Base-by-base conservation (phyloP, 2,797 vertebrate genomes). In the Falco rusticolus region DNA sequence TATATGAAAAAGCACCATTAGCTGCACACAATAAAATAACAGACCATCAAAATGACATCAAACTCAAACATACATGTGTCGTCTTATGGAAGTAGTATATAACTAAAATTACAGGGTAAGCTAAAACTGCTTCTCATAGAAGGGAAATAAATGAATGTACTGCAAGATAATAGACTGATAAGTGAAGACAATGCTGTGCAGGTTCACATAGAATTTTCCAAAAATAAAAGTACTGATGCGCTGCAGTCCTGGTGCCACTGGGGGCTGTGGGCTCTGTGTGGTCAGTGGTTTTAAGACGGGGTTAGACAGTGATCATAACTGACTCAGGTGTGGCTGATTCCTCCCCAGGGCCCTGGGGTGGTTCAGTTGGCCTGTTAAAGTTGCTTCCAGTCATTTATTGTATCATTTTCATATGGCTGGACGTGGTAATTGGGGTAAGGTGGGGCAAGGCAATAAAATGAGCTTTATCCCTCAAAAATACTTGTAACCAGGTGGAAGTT, bases 301-400 rank as follows among this genome's bases (percentile, higher is more conserved):
- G 18, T 54, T 75, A 43, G 59, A 4, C 21, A 45, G 34, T 16
- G 39, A 34, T 76, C 6, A 2, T 34, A n/a, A 41, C 33, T 45
- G 41, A 26, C 37, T 34, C 0, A 0, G 18, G 48, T 34, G 24
- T 41, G n/a, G 19, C 56, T 16, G 3, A 28, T 65, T 79, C 54
- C 12, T 65, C 22, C 64, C 16, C 1, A 0, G 16, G 26, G 53
- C 45, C 6, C 45, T 66, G 24, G 15, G 7, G 20, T 76, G 54
- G 41, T 69, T 74, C 60, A 57, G 10, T 34, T 76, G 39, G 50
- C 24, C 20, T 57, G n/a, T 25, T 57, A 37, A 39, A 33, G 21
- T 85, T 74, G 10, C 24, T 81, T 90, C 1, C 0, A 47, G 41
- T 51, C 63, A 43, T 0, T 0, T 50, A 5, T 43, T 64, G 3